Evolutionary conservation across 2,797 vertebrate genomes (phyloP), one percentile per base, ranked within the genome.

Genomic region (Garrulus glandarius): DNA sequence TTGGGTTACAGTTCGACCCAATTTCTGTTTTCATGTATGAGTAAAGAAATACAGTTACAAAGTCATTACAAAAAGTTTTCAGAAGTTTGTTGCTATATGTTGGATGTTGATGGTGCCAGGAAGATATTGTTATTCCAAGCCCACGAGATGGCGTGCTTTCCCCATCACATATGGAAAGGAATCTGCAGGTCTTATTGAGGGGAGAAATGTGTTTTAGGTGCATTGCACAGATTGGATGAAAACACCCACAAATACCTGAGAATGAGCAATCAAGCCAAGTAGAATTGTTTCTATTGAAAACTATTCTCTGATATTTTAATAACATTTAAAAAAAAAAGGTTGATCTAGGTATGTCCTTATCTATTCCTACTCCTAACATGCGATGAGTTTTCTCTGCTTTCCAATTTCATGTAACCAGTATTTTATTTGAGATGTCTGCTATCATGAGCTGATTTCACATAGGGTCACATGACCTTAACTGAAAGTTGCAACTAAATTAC

Each of bases 131-230:
- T 90, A 44, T 44, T 60, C 65, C 43, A 59, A 57, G 61, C 16
- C 72, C 96, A 43, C 49, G 32, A 93, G 91, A 76, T 96, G 92
- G 94, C 92, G 22, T 2, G 9, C 72, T 94, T 93, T 95, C 61
- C 30, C 92, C 30, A 21, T 71, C 27, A 24, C 47, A 82, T 41
- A 10, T 52, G 9, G 68, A 44, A 68, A 32, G 34, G 7, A 67
- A 1, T n/a, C 20, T 70, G 21, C 34, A 5, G 16, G 9, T 34
- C 39, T n/a, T 26, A 5, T 0, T 64, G 24, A 43, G 32, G 11
- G 65, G 19, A 55, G 55, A 72, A 59, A n/a, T 9, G 4, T 11
- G 16, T 36, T 56, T 26, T 13, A 22, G 72, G 22, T 43, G 36
- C 5, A 0, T 37, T 13, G 22, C 27, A 37, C 44, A 41, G 43